A percentile compares a stretch with the other conserved stretches of the same genome.
Conservation (phyloP, 2,888 invertebrate species). For the Erpobdella octoculata region DNA sequence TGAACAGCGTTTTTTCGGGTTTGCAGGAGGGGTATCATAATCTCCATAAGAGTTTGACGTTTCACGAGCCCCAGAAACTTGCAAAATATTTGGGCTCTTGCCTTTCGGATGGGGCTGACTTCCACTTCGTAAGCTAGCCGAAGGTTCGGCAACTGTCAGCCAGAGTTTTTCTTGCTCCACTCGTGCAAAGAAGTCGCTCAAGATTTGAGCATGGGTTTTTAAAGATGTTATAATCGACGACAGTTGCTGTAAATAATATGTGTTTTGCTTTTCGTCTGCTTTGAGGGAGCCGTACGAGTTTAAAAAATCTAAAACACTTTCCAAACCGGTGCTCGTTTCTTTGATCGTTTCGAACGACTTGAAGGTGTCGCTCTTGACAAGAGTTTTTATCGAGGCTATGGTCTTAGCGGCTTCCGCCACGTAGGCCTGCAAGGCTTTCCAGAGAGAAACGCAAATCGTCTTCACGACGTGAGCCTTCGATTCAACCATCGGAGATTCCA, state of each 20-base stretch:
- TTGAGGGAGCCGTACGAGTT: neutral
- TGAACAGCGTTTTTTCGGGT: neutral
- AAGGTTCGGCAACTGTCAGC: neutral
- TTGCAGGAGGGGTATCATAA: neutral
- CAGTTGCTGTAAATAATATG: neutral
- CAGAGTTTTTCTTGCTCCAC: conserved; percentile 8
- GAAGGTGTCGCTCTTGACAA: neutral
- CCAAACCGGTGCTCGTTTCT: neutral
- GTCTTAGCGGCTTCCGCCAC: conserved; percentile 17
- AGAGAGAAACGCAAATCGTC: conserved; percentile 16
- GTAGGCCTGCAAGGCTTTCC: conserved; percentile 23
- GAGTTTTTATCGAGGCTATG: conserved; percentile 11
- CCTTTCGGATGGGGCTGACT: neutral
- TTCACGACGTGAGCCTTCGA: conserved; percentile 9
- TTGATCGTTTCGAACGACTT: neutral
- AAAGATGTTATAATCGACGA: neutral
- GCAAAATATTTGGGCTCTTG: neutral
- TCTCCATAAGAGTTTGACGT: neutral
- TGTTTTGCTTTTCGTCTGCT: neutral
- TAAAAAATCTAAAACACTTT: conserved; percentile 16
- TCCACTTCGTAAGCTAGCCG: neutral
- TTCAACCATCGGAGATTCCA: neutral
- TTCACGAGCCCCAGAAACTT: neutral
- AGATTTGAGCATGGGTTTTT: neutral
- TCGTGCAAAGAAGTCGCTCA: neutral